phyloP scores from a whole-genome alignment of 2,888 invertebrate genomes.

The Dastarcus helophoroides region DNA sequence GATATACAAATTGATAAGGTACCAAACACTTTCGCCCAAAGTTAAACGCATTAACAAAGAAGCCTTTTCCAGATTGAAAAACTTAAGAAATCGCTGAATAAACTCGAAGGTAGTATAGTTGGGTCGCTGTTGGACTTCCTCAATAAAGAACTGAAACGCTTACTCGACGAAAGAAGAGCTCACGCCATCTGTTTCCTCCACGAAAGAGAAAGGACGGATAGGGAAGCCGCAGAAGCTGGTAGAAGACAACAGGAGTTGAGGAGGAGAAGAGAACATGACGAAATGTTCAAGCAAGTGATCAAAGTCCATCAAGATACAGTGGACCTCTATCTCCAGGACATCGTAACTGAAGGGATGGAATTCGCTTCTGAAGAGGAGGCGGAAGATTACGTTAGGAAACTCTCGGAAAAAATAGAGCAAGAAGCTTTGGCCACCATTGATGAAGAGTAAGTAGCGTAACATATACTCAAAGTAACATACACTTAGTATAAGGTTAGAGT shows the following conservation, averaged over 20 bases:
- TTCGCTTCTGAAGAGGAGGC: constrained; percentile 46
- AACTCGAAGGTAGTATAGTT: constrained; percentile 60
- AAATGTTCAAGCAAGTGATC: constrained; percentile 61
- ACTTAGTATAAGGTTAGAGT: no score
- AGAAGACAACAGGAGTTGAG: constrained; percentile 64
- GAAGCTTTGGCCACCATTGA: constrained; percentile 40
- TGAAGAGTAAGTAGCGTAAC: no score
- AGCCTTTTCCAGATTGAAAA: constrained; percentile 6
- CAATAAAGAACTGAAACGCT: constrained; percentile 62
- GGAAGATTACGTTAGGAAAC: constrained; percentile 38
- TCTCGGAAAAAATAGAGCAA: constrained; percentile 47
- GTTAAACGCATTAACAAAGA: constrained; percentile 1
- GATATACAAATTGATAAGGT: constrained; percentile 12
- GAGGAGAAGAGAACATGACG: constrained; percentile 61
- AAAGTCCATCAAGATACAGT: constrained; percentile 50
- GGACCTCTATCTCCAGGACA: constrained; percentile 50
- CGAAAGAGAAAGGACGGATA: constrained; percentile 60
- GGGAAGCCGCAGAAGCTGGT: constrained; percentile 74
- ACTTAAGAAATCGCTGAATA: constrained; percentile 47
- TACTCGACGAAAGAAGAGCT: constrained; percentile 65
- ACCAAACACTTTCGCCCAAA: constrained; percentile 1
- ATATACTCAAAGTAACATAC: no score
- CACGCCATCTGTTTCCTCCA: constrained; percentile 71
- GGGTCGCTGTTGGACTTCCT: constrained; percentile 63
- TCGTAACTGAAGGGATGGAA: constrained; percentile 49